These are phyloP conservation scores for Netelia fuscicornis DNA, from an alignment of 2,888 invertebrate species.

Conservation along the genomic window DNA sequence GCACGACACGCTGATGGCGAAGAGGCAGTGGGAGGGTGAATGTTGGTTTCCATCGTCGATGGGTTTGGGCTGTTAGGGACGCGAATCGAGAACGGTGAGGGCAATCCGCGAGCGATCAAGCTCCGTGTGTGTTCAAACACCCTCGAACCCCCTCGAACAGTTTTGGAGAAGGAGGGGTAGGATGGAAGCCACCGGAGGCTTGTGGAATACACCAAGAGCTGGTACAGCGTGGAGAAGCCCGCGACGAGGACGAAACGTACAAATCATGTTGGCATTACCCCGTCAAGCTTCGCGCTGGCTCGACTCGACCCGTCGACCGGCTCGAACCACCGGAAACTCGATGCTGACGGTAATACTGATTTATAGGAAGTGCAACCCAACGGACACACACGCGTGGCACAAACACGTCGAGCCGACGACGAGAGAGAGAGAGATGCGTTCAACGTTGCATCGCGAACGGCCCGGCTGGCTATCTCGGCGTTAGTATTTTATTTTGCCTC, in stretches of 20 bases:
- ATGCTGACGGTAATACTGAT: conserved; percentile 82
- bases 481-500: conserved; percentile 56
- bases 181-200: conserved; percentile 22
- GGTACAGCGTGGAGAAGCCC: conserved; percentile 20
- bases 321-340: conserved; percentile 78
- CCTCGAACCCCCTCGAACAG: no score
- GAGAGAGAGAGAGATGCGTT: conserved; percentile 34
- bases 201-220: conserved; percentile 35
- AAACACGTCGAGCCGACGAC: conserved; percentile 38
- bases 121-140: neutral
- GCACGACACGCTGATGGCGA: conserved; percentile 55
- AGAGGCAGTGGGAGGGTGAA: neutral
- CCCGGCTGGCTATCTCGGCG: conserved; percentile 15
- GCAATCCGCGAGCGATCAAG: conserved; percentile 58
- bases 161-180: neutral
- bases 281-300: conserved; percentile 78
- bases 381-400: conserved; percentile 51
- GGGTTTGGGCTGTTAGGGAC: conserved; percentile 75
- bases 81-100: conserved; percentile 33
- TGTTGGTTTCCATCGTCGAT: conserved; percentile 67
- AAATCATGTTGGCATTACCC: conserved; percentile 84
- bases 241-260: conserved; percentile 75
- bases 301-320: conserved; percentile 81
- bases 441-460: conserved; percentile 46
- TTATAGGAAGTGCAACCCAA: conserved; percentile 80